Conservation (phyloP, 2,113 vertebrate genomes). For the Xenopus laevis region DNA sequence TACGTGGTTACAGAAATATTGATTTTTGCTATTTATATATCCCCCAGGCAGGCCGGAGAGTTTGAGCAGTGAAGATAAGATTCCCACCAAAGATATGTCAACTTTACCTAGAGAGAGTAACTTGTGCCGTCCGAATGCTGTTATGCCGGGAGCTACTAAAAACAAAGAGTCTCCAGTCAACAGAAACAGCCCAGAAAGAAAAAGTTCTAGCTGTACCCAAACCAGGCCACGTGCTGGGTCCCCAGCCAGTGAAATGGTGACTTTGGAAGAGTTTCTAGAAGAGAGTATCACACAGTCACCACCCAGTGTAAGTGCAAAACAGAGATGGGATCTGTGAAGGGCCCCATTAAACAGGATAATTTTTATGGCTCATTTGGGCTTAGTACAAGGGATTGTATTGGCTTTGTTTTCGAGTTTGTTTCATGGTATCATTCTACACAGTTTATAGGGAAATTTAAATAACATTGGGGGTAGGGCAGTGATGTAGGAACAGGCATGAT, state of each 20-base stretch:
- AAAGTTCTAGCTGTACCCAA: constrained; percentile 50
- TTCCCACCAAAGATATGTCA: constrained; percentile 59
- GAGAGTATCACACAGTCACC: constrained; percentile 81
- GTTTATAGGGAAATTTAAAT: no score
- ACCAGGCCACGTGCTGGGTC: constrained; percentile 60
- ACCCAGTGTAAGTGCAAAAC: constrained; percentile 66
- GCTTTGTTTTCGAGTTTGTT: no score
- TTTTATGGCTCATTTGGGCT: no score
- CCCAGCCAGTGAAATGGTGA: constrained; percentile 91
- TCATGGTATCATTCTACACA: no score
- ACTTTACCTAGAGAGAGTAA: constrained; percentile 50
- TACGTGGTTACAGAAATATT: no score
- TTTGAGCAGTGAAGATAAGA: constrained; percentile 76
- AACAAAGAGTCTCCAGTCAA: constrained; percentile 58
- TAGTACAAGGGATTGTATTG: no score
- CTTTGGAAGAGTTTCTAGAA: constrained; percentile 89
- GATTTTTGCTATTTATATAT: constrained; percentile 50
- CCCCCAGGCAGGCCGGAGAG: constrained; percentile 68
- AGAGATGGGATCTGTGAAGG: background rate
- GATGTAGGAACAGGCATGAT: no score
- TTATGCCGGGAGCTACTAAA: constrained; percentile 48
- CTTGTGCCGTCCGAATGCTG: constrained; percentile 27
- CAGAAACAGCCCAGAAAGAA: constrained; percentile 66
- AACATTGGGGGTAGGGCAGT: no score
- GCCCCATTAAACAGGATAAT: no score